Evolutionary conservation across 1,140 invertebrate genomes (phyloP), one percentile per base, ranked within the genome.

Genomic region (Ganaspis sp.): DNA sequence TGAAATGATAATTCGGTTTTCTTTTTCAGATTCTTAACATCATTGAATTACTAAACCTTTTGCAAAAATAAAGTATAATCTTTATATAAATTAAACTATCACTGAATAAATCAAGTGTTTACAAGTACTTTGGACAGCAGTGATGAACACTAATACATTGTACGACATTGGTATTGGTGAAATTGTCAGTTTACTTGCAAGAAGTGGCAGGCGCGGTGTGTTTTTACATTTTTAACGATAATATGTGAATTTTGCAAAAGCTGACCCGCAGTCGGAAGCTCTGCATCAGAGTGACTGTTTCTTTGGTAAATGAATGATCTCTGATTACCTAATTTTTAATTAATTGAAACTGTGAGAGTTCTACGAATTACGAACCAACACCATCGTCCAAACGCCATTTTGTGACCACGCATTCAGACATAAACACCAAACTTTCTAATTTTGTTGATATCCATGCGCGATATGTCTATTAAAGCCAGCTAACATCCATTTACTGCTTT

Each of bases 341-440:
- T 29, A 72, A 38, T 72, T 29, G 29, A 53, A 70, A 38, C 21
- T 21, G 9, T 34, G 37, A 54, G 12, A 29, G 58, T 29, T 64
- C 23, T 29, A 15, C 58, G 11, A 64, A 64, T 73, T 54, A 53
- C 49, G 45, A 73, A 42, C 29, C 34, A 19, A 64, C 75, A 53
- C 77, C 49, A 70, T 29, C 69, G 71, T 26, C 73, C 72, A 77
- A 83, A 85, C 85, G 85, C 85, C 85, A 87, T 87, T 87, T 87
- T 87, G 85, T 87, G 85, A 75, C 58, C 84, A 79, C 80, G 76
- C 73, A 77, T 72, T 23, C 54, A 75, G 80, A 87, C 82, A 81
- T 87, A 87, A 86, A 87, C 84, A 87, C 83, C 83, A 81, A 77
- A 83, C 84, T 86, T 87, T 86, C 77, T 85, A 87, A 82, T 83